Evolutionary conservation across 2,797 vertebrate genomes (phyloP), one percentile per base, ranked within the genome.

Genomic region (Simalia tracyae): DNA sequence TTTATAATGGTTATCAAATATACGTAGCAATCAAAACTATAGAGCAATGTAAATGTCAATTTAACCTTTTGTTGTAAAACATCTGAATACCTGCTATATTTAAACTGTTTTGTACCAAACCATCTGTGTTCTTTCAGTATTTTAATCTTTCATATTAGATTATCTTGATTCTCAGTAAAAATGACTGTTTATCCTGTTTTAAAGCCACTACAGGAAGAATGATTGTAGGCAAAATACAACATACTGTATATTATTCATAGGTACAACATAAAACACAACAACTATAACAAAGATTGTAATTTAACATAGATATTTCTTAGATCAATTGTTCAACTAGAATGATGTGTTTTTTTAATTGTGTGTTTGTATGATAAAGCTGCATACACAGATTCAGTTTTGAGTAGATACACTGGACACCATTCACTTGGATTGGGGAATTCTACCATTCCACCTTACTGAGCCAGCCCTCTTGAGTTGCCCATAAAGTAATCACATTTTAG

Each of bases 61-160:
- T 84, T 84, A 90, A 50, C 59, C 50, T 84, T 54, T 11, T 63
- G 19, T 64, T 86, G 46, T 60, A 66, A 31, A 8, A n/a, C 19
- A 90, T 36, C 60, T 84, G 81, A 86, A 56, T 84, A 85, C n/a
- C 81, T 84, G 61, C 60, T 86, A 86, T 64, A 85, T 85, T 84
- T 64, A 85, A 90, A 64, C 46, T 42, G 63, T 90, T 90, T 66
- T 64, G 81, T 22, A 76, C 42, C 57, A 24, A 84, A 28, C 72
- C 26, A 61, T 90, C 59, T 90, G 57, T n/a, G 9, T 84, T 63
- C 31, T 84, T 90, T 57, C 66, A 89, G n/a, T 59, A 81, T 28
- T 90, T 89, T 60, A 57, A 76, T 26, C 36, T 36, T 36, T 42
- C 56, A 59, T 42, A 57, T 57, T 22, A 76, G 26, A 89, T 57